These are phyloP conservation scores for Calypte anna DNA, from an alignment of 2,113 vertebrate species.

Conservation along the genomic window DNA sequence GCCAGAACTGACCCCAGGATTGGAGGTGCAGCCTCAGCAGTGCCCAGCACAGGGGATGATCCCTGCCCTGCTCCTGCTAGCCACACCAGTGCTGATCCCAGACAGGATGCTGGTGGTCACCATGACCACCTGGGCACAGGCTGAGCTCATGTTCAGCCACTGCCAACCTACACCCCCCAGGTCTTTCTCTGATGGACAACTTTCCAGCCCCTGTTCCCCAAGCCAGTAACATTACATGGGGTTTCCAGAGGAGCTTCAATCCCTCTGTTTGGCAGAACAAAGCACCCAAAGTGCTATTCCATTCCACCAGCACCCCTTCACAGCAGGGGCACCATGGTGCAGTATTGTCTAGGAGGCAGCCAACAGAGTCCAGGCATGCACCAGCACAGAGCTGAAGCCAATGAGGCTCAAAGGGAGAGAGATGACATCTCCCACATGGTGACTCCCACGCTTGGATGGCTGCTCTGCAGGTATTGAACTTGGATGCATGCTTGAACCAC, in stretches of 20 bases:
- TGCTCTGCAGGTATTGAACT: background rate
- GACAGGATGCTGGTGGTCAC: too few relatives aligned
- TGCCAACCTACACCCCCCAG: too few relatives aligned
- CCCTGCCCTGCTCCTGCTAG: too few relatives aligned
- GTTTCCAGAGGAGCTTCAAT: background rate
- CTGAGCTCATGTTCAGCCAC: too few relatives aligned
- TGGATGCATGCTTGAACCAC: fast-evolving
- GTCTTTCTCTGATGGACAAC: too few relatives aligned
- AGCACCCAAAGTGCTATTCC: background rate
- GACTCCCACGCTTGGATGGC: background rate
- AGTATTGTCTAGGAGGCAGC: background rate
- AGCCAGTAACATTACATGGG: too few relatives aligned
- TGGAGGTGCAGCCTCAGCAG: too few relatives aligned
- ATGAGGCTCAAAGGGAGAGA: background rate
- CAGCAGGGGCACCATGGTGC: fast-evolving
- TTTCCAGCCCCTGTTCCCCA: too few relatives aligned
- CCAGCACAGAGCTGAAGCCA: background rate
- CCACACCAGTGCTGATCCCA: too few relatives aligned
- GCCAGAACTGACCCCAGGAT: too few relatives aligned
- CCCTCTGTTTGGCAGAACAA: background rate
- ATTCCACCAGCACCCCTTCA: background rate
- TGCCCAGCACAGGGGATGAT: too few relatives aligned
- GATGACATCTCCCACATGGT: fast-evolving
- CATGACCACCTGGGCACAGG: too few relatives aligned
- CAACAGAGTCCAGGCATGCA: background rate